These are phyloP conservation scores for Bolinopsis microptera DNA, from an alignment of 37 sponge, comb jelly and placozoan species.

Conservation along the genomic window DNA sequence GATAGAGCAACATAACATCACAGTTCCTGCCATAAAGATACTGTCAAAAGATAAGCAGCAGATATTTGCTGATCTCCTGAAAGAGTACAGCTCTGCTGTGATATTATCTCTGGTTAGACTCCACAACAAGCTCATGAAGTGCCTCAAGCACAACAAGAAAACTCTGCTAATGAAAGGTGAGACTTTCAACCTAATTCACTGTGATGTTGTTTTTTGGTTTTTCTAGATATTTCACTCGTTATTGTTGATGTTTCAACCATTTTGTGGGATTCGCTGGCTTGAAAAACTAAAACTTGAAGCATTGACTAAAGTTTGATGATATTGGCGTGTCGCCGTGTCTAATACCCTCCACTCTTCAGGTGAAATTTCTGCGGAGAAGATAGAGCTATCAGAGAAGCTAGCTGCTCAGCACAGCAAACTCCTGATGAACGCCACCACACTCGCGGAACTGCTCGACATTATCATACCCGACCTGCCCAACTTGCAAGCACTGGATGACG, in stretches of 20 bases:
- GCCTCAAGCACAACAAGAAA: slow-evolving; percentile 63
- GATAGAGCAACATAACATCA: slow-evolving; percentile 12
- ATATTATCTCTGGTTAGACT: slow-evolving; percentile 24
- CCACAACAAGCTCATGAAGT: slow-evolving; percentile 52
- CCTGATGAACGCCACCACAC: slow-evolving; percentile 46
- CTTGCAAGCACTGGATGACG: slow-evolving; percentile 32
- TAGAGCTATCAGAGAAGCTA: slow-evolving; percentile 55
- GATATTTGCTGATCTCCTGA: slow-evolving; percentile 59
- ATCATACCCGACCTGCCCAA: slow-evolving; percentile 53
- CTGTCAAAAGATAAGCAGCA: slow-evolving; percentile 53
- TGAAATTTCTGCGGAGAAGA: slow-evolving; percentile 56
- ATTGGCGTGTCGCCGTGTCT: too few species aligned
- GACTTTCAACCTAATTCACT: too few species aligned
- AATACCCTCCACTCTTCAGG: too few species aligned
- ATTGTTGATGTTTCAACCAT: too few species aligned
- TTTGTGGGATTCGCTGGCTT: too few species aligned
- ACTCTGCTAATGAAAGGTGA: slow-evolving; percentile 34
- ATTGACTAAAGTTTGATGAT: too few species aligned
- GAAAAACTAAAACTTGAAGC: too few species aligned
- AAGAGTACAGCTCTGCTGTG: slow-evolving; percentile 32
- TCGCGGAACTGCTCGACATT: slow-evolving; percentile 26
- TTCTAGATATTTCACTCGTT: too few species aligned
- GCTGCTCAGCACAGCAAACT: slow-evolving; percentile 65
- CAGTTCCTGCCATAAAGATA: neutral
- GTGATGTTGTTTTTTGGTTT: too few species aligned